Evolutionary conservation across 2,113 vertebrate genomes (phyloP).

Genomic region (Hippolais icterina): DNA sequence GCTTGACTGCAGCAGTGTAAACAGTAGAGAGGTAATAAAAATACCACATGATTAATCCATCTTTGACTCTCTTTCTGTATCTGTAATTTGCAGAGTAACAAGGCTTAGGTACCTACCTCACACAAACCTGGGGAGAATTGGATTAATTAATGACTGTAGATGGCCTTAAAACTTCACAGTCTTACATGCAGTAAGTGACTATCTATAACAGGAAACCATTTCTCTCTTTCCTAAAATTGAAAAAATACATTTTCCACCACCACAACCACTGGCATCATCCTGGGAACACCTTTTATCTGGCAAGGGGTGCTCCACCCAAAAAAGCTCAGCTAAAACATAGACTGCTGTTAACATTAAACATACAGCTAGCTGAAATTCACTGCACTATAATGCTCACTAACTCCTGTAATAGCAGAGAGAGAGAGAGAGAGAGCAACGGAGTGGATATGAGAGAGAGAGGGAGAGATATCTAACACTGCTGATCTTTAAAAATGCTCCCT

Average conservation of each 20-base stretch:
- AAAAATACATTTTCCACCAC: neutral
- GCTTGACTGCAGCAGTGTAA: neutral
- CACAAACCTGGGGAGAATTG: neutral
- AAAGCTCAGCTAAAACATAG: neutral
- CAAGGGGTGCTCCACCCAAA: neutral
- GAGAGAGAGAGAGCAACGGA: slow-evolving; percentile 2
- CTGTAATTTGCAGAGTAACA: neutral
- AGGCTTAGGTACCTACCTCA: neutral
- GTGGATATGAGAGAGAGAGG: slow-evolving; percentile 57
- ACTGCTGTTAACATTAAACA: neutral
- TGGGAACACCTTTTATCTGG: neutral
- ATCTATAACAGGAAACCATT: neutral
- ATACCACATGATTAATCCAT: neutral
- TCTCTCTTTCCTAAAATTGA: neutral
- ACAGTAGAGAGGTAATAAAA: neutral
- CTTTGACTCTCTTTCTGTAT: neutral
- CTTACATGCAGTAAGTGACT: neutral
- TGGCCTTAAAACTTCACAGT: neutral
- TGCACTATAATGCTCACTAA: neutral
- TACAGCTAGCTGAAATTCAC: neutral
- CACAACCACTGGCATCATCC: neutral
- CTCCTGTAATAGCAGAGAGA: neutral
- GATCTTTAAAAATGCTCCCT: neutral
- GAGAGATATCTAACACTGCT: slow-evolving; percentile 24
- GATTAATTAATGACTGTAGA: neutral